phyloP scores from a whole-genome alignment of 2,113 vertebrate genomes.

The Tapirus terrestris region DNA sequence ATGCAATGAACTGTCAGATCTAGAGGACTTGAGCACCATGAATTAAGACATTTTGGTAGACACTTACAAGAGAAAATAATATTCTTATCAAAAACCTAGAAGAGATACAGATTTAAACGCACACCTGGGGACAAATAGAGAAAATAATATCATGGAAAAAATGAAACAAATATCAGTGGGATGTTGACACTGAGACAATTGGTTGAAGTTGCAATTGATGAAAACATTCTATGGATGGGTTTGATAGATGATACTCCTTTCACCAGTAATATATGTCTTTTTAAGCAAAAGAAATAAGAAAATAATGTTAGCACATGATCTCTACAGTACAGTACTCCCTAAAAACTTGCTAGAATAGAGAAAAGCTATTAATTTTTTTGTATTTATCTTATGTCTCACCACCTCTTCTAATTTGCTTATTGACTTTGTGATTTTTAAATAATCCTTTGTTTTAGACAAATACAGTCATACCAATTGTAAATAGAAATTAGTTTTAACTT shows the following conservation, averaged over 20 bases:
- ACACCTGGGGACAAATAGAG: not conserved
- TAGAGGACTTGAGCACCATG: not conserved
- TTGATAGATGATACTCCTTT: not conserved
- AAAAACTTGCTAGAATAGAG: not conserved
- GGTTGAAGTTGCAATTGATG: not conserved
- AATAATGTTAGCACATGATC: not conserved
- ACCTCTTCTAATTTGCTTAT: conserved; percentile 36
- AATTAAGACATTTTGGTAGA: conserved; percentile 39
- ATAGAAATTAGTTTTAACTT: conserved; percentile 10
- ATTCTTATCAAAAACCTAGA: not conserved
- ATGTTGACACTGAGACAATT: not conserved
- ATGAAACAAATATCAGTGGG: not conserved
- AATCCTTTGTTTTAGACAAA: conserved; percentile 24
- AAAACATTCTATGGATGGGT: not conserved
- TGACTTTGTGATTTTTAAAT: conserved; percentile 42
- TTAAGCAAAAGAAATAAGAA: conserved; percentile 42
- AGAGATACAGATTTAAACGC: conserved; percentile 2
- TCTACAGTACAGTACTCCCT: not conserved
- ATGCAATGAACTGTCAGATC: not conserved
- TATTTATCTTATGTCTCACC: not conserved
- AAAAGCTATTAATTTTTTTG: not conserved
- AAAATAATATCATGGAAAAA: not conserved
- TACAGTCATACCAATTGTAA: not conserved
- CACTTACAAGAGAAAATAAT: conserved; percentile 12
- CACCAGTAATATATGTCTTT: not conserved